A percentile compares a stretch with the other conserved stretches of the same genome.
phyloP scores from a whole-genome alignment of 2,888 invertebrate species.

The Colostygia pectinataria region DNA sequence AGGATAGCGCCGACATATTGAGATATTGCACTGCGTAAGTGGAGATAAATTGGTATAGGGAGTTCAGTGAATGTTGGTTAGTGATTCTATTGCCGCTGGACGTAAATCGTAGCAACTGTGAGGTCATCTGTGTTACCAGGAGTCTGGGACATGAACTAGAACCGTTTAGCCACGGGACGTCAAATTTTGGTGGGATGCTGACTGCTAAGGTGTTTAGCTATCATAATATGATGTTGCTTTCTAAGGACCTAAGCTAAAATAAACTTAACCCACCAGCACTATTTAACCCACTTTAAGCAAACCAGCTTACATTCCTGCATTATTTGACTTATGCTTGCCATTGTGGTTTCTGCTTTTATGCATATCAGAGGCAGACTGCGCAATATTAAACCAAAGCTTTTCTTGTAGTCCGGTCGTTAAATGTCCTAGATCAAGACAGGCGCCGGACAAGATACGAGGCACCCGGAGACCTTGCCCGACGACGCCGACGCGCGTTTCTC shows the following conservation, averaged over 20 bases:
- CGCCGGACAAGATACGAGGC: slow-evolving; percentile 65
- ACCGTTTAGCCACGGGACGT: neutral
- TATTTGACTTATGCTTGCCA: too few species aligned
- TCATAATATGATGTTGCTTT: too few species aligned
- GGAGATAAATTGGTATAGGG: slow-evolving; percentile 48
- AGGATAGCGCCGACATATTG: slow-evolving; percentile 55
- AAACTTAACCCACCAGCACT: too few species aligned
- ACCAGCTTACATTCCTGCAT: too few species aligned
- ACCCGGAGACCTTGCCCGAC: slow-evolving; percentile 71
- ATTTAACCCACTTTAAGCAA: too few species aligned
- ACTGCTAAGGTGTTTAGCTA: too few species aligned
- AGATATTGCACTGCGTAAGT: slow-evolving; percentile 55
- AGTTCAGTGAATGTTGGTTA: slow-evolving; percentile 47
- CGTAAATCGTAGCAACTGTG: slow-evolving; percentile 12
- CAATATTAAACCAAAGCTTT: neutral
- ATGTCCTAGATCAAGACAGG: slow-evolving; percentile 30
- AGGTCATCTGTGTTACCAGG: slow-evolving; percentile 5
- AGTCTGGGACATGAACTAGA: slow-evolving; percentile 11
- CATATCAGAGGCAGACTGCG: too few species aligned
- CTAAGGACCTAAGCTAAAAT: too few species aligned
- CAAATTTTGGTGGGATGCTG: neutral
- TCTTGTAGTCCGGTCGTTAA: slow-evolving; percentile 1
- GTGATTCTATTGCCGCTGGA: slow-evolving; percentile 43
- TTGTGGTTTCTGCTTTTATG: too few species aligned
- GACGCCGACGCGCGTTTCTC: slow-evolving; percentile 53